Conservation (phyloP, 2,888 invertebrate genomes). For the Fragum fragum region DNA sequence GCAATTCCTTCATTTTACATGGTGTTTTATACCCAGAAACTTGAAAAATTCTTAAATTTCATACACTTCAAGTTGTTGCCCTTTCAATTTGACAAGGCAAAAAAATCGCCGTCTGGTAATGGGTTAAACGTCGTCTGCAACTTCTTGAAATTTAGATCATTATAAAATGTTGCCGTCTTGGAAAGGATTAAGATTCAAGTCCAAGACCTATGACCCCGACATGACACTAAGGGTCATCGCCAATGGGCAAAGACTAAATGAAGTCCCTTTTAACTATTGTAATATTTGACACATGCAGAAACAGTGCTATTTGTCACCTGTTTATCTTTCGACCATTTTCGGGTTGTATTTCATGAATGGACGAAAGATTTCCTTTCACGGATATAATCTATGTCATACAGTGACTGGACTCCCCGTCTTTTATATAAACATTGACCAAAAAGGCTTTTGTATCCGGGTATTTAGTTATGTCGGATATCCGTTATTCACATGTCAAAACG, state of each 20-base stretch:
- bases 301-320: background rate
- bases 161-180: background rate
- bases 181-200: background rate
- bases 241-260: background rate
- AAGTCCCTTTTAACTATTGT: constrained; percentile 5
- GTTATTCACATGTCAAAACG: background rate
- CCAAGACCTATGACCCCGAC: background rate
- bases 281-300: background rate
- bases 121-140: background rate
- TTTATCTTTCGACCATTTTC: constrained; percentile 14
- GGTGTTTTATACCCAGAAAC: no score
- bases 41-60: no score
- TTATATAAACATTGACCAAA: background rate
- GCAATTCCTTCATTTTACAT: no score
- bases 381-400: background rate
- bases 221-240: background rate
- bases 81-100: no score
- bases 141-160: background rate
- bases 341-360: constrained; percentile 7
- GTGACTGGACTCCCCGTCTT: background rate
- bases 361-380: constrained; percentile 1
- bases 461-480: background rate
- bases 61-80: no score
- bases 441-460: constrained; percentile 14
- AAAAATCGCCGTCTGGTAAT: no score